Evolutionary conservation across 2,888 invertebrate genomes (phyloP), one percentile per base, ranked within the genome.

Genomic region (Scaptomyza tumidula): DNA sequence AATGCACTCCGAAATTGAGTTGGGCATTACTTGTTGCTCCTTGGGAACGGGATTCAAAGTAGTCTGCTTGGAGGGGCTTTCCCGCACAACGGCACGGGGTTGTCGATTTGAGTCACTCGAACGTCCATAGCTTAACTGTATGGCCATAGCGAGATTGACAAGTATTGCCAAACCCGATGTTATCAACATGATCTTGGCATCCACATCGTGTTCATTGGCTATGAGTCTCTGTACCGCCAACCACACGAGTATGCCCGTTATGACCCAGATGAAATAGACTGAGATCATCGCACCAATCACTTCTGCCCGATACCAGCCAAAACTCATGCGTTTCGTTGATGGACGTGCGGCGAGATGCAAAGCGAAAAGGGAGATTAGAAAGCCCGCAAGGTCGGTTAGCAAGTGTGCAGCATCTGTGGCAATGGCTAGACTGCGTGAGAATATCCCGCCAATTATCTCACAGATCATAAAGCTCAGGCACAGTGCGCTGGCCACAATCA

Each of bases 261-360:
- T 96, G 57, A 99, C 96, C 99, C 99, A 99, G 86, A 99, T 98
- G 88, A 99, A 93, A 0, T 99, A 94, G 0, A 99, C 98, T 0
- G 99, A 99, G 5, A 97, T 96, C 68, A 99, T 93, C 0, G 99
- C 99, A 7, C 99, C 99, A 62, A 99, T 96, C 2, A 99, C 98
- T 93, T 98, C 98, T 0, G 98, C 98, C 52, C 99, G 93, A 91
- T 98, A 97, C 96, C 97, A 98, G 1, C 96, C 96, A 93, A 98
- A 99, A 35, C 97, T 96, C 96, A 99, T 97, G 88, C 94, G 70
- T 27, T 88, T 61, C 6, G 88, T 70, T 3, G 88, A 60, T 0
- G 81, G 81, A 2, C 85, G 77, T 0, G 55, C 71, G 6, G 73
- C 55, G 11, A 86, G 10, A 6, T 71, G 70, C 0, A 86, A 1